Base-by-base conservation (phyloP, 2,113 vertebrate species). In the Oplegnathus fasciatus region DNA sequence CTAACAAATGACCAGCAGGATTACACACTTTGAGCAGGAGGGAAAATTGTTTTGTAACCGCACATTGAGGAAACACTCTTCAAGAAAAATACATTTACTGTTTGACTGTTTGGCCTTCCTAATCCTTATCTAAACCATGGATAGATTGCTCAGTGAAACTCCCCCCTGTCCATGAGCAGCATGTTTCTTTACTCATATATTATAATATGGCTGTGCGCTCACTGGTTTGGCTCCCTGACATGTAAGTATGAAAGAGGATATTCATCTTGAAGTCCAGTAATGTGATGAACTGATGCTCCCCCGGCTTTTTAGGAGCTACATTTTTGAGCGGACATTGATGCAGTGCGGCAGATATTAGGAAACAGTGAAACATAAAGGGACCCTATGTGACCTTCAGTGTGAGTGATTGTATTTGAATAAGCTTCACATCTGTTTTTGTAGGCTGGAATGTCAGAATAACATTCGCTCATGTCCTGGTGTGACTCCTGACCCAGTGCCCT, bases 1-100 rank as follows among this genome's bases (percentile, higher is more conserved):
- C 93, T 92, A 94, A 95, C 92, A 94, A 93, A 94, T 90, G 88
- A 93, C 91, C 93, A 83, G 86, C 82, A 89, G 89, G 89, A 91
- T 93, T 91, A 93, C 83, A 87, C 89, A 85, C 85, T 92, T 91
- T 93, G 88, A 93, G 88, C 83, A 84, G 69, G 76, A 80, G 37
- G 83, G 84, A 58, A 82, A 84, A 83, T 88, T 85, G 90, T 92
- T 93, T 91, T 88, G 89, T 78, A 88, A 86, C 78, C 82, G 73
- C 85, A 84, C 62, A 65, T 74, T 78, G 82, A 92, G 86, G 64
- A 83, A 79, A 86, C 46, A 64, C 82, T 80, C 77, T 62, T 86
- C 52, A 82, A 81, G 60, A 85, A 90, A 91, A 87, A 91, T 65
- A 32, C 64, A 71, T 89, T 82, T 83, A 78, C 83, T 67, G 73